Percentiles rank a stretch among this genome's conserved stretches.
phyloP scores from a whole-genome alignment of 2,797 vertebrate species.

The Poeciliopsis paucimaculata region DNA sequence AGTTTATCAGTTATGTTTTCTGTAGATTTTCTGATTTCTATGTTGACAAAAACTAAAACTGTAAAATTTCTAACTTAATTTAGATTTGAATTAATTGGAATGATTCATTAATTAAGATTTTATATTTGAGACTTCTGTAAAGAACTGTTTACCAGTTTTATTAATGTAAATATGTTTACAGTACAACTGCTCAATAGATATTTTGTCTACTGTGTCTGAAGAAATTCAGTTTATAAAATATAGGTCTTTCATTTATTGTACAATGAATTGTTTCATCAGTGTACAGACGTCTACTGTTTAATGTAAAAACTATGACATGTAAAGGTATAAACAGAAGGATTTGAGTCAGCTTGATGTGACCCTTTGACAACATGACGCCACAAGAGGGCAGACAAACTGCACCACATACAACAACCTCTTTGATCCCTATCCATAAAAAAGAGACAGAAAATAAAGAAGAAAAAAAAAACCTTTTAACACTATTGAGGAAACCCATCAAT shows the following conservation, averaged over 20 bases:
- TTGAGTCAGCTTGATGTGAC: slow-evolving; percentile 25
- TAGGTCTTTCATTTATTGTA: background rate
- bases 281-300: background rate
- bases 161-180: background rate
- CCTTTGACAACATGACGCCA: slow-evolving; percentile 59
- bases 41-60: background rate
- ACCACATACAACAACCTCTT: slow-evolving; percentile 46
- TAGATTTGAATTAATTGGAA: background rate
- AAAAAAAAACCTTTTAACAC: slow-evolving; percentile 67
- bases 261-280: background rate
- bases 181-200: background rate
- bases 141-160: background rate
- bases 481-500: slow-evolving; percentile 71
- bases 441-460: background rate
- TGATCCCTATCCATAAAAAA: slow-evolving; percentile 53
- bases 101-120: background rate
- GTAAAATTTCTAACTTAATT: background rate
- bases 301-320: background rate
- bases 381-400: slow-evolving; percentile 78
- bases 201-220: background rate
- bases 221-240: background rate
- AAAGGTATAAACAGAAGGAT: background rate
- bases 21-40: background rate
- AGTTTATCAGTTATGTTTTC: background rate
- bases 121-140: background rate